A percentile compares a stretch with the other conserved stretches of the same genome.
Evolutionary conservation across 2,888 invertebrate genomes (phyloP).

Genomic region (Sialis fuliginosa): DNA sequence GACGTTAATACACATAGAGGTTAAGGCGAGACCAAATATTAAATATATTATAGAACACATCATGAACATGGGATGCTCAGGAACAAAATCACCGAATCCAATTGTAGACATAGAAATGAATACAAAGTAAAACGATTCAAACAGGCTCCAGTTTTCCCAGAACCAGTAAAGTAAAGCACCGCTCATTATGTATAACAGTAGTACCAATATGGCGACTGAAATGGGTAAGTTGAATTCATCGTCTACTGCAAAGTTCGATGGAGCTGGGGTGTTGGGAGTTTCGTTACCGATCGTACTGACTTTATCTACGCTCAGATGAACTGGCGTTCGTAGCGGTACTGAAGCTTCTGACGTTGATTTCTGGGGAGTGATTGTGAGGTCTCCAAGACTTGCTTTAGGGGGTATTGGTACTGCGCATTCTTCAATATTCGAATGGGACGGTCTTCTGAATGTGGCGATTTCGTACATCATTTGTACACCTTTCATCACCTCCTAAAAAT

Average conservation of each 20-base stretch:
- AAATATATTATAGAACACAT: conserved; percentile 84
- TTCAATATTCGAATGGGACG: conserved; percentile 42
- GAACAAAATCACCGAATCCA: conserved; percentile 88
- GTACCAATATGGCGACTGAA: conserved; percentile 67
- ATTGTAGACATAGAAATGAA: conserved; percentile 95
- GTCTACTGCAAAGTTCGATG: conserved; percentile 62
- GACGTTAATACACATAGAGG: conserved; percentile 95
- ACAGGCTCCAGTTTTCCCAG: conserved; percentile 77
- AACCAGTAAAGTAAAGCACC: conserved; percentile 66
- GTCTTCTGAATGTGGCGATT: conserved; percentile 53
- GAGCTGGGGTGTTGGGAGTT: conserved; percentile 59
- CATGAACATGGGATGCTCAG: conserved; percentile 72
- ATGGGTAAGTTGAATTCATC: conserved; percentile 93
- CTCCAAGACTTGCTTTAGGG: conserved; percentile 14
- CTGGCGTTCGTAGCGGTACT: not conserved
- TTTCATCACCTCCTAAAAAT: conserved; percentile 59
- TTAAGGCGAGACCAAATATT: conserved; percentile 84
- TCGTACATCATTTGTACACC: conserved; percentile 69
- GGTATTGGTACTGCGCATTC: conserved; percentile 18
- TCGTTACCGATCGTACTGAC: conserved; percentile 20
- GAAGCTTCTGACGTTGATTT: conserved; percentile 6
- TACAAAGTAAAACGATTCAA: conserved; percentile 91
- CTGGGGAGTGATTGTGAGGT: conserved; percentile 15
- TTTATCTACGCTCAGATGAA: not conserved
- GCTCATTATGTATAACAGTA: conserved; percentile 70